Evolutionary conservation across 1,140 invertebrate species (phyloP).

Genomic region (Ruditapes philippinarum): DNA sequence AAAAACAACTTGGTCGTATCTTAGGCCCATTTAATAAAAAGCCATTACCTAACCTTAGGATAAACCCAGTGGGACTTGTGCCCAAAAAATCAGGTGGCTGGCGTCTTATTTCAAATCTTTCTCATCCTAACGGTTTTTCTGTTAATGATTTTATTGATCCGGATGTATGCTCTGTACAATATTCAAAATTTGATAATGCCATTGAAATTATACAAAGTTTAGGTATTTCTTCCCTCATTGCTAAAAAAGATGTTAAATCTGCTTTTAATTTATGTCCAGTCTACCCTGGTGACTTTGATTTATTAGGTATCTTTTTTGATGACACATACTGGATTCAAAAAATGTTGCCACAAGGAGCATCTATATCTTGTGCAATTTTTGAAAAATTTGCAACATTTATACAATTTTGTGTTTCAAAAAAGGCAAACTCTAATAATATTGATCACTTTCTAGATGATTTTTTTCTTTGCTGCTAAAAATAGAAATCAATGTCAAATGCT

Average conservation of each 20-base stretch:
- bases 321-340: constrained; percentile 34
- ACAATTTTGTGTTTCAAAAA: too few species aligned
- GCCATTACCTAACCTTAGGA: neutral
- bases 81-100: neutral
- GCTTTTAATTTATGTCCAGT: constrained; percentile 31
- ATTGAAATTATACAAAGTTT: neutral
- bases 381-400: constrained; percentile 3
- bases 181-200: constrained; percentile 19
- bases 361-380: neutral
- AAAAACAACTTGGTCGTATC: too few species aligned
- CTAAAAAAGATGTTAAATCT: constrained; percentile 9
- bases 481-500: too few species aligned
- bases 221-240: neutral
- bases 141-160: constrained; percentile 43
- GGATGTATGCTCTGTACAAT: constrained; percentile 33
- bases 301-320: constrained; percentile 3
- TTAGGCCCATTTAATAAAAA: too few species aligned
- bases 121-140: neutral
- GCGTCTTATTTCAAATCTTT: neutral
- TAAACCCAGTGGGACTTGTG: constrained; percentile 32
- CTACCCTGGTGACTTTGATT: constrained; percentile 12
- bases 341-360: constrained; percentile 1
- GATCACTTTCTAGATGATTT: too few species aligned
- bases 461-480: too few species aligned
- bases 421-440: too few species aligned